Conservation (phyloP, 2,797 vertebrate genomes). For the Mormyrops boulengeri region DNA sequence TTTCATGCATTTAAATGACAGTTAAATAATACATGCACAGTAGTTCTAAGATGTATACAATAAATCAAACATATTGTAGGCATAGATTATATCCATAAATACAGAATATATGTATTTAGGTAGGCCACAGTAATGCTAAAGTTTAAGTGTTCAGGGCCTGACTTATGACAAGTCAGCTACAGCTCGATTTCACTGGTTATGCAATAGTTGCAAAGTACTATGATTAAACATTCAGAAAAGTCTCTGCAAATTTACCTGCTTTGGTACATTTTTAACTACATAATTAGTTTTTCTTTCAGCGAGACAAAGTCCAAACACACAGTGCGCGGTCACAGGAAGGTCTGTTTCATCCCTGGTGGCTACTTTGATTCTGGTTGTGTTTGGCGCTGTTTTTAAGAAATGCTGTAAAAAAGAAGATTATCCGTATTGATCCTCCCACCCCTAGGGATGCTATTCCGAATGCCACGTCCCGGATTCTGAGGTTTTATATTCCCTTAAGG, state of each 20-base stretch:
- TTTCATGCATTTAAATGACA: neutral
- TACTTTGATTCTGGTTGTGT: neutral
- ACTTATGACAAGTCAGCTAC: neutral
- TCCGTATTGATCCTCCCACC: neutral
- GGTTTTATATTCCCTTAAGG: neutral
- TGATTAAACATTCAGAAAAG: neutral
- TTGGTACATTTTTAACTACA: neutral
- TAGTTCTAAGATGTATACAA: neutral
- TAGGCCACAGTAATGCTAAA: neutral
- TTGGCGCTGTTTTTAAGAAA: neutral
- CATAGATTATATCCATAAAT: neutral
- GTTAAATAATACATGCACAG: neutral
- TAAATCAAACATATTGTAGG: neutral
- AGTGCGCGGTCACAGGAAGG: neutral
- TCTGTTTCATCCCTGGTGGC: neutral
- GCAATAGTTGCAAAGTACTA: neutral
- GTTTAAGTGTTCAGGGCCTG: neutral
- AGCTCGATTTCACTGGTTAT: neutral
- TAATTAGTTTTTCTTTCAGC: neutral
- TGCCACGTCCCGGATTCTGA: neutral
- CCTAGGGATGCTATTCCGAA: neutral
- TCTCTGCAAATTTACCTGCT: neutral
- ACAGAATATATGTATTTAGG: neutral
- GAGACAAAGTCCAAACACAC: neutral
- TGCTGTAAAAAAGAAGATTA: neutral